Percentiles rank a stretch among this genome's conserved stretches.
Evolutionary conservation across 2,113 vertebrate species (phyloP).

Genomic region (Pteruthius melanotis): DNA sequence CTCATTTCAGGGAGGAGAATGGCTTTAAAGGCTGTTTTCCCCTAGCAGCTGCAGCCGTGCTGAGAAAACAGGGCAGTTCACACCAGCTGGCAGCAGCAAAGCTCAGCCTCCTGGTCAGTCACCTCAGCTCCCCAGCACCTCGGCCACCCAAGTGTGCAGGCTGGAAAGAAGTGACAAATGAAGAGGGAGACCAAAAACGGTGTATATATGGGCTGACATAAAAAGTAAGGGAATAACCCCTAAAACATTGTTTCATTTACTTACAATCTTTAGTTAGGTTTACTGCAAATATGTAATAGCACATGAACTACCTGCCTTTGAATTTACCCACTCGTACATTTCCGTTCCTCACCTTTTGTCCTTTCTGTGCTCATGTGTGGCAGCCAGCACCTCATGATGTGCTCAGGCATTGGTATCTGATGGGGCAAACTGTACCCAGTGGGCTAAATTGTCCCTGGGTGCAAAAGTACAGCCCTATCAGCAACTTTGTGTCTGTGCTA

Average conservation of each 20-base stretch:
- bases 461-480: neutral
- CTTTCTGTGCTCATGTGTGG: accelerated
- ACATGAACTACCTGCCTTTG: neutral
- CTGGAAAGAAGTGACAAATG: neutral
- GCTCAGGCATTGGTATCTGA: accelerated
- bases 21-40: neutral
- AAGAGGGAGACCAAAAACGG: neutral
- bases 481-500: accelerated
- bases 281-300: neutral
- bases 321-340: neutral
- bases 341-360: neutral
- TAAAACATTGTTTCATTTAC: neutral
- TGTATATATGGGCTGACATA: neutral
- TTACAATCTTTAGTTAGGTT: neutral
- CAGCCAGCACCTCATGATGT: neutral
- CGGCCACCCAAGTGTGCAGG: neutral
- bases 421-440: neutral
- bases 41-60: neutral
- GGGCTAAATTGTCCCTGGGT: neutral
- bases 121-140: neutral
- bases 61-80: neutral
- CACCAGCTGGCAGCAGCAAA: neutral
- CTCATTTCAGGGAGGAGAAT: neutral
- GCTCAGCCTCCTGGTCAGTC: neutral
- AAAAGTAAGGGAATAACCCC: neutral